Conservation (phyloP, 2,888 invertebrate genomes). For the Diarsia mendica region DNA sequence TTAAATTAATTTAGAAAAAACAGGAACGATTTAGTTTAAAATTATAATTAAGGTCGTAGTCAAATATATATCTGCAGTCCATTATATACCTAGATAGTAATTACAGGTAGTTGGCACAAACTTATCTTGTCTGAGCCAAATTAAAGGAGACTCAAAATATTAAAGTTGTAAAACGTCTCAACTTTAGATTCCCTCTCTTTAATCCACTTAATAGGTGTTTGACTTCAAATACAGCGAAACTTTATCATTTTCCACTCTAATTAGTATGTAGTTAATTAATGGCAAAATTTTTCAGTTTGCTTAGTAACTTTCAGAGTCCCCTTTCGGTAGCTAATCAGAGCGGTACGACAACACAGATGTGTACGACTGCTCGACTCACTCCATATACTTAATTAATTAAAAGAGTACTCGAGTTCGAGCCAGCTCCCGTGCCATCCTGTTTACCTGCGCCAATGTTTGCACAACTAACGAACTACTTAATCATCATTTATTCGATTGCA, state of each 20-base stretch:
- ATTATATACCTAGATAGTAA: not conserved
- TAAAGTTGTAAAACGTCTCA: slow-evolving; percentile 47
- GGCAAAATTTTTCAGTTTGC: slow-evolving; percentile 67
- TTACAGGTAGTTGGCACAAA: not conserved
- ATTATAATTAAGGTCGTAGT: not conserved
- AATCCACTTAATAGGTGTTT: slow-evolving; percentile 60
- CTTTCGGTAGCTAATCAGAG: slow-evolving; percentile 75
- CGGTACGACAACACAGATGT: slow-evolving; percentile 69
- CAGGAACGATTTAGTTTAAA: not conserved
- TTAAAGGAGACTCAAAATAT: slow-evolving; percentile 44
- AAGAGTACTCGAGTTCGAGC: slow-evolving; percentile 81
- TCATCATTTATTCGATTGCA: slow-evolving; percentile 76
- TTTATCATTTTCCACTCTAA: slow-evolving; percentile 61
- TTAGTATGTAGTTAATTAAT: slow-evolving; percentile 65
- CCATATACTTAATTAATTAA: slow-evolving; percentile 88
- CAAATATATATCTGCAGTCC: not conserved
- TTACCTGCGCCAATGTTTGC: slow-evolving; percentile 85
- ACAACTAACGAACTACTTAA: slow-evolving; percentile 84
- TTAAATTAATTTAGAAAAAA: not conserved
- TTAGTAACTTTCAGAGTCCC: slow-evolving; percentile 66
- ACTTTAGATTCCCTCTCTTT: slow-evolving; percentile 46
- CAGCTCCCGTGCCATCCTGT: slow-evolving; percentile 77
- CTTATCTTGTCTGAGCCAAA: slow-evolving; percentile 18
- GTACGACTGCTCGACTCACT: slow-evolving; percentile 77
- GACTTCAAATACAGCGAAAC: slow-evolving; percentile 55